Percentiles rank a stretch among this genome's conserved stretches.
Conservation (phyloP, 2,888 invertebrate genomes). For the Charanyca ferruginea region DNA sequence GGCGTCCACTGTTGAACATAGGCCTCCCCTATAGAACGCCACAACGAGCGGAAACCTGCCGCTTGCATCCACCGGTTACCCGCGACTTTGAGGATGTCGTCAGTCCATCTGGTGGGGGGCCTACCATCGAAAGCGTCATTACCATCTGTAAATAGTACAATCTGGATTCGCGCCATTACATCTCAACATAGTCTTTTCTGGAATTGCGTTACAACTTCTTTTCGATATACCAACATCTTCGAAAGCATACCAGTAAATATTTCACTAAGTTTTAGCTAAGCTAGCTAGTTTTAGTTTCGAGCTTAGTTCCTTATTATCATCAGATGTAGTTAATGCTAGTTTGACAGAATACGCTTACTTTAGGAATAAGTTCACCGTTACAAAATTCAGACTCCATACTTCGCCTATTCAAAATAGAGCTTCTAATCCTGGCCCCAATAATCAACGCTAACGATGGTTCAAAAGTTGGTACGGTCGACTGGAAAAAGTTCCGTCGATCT, state of each 20-base stretch:
- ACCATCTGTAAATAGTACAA: background rate
- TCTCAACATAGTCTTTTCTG: background rate
- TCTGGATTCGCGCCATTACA: background rate
- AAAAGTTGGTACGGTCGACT: constrained; percentile 11
- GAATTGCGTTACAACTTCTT: background rate
- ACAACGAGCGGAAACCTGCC: too few relatives aligned
- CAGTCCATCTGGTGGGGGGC: too few relatives aligned
- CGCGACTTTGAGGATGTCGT: too few relatives aligned
- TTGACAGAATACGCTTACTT: constrained; percentile 26
- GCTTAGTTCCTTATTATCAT: background rate
- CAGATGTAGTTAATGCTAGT: constrained; percentile 11
- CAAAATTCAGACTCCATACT: background rate
- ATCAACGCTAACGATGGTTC: background rate
- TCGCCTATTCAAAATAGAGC: background rate
- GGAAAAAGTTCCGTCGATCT: background rate
- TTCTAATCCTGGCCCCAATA: background rate
- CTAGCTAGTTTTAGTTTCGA: background rate
- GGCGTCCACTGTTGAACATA: too few relatives aligned
- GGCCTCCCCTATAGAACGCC: too few relatives aligned
- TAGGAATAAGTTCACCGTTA: constrained; percentile 21
- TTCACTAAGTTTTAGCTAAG: background rate
- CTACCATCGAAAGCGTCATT: too few relatives aligned
- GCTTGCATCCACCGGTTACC: too few relatives aligned
- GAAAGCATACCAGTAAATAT: too few relatives aligned
- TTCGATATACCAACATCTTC: background rate